Evolutionary conservation across 2,888 invertebrate species (phyloP).

Genomic region (Operophtera brumata): DNA sequence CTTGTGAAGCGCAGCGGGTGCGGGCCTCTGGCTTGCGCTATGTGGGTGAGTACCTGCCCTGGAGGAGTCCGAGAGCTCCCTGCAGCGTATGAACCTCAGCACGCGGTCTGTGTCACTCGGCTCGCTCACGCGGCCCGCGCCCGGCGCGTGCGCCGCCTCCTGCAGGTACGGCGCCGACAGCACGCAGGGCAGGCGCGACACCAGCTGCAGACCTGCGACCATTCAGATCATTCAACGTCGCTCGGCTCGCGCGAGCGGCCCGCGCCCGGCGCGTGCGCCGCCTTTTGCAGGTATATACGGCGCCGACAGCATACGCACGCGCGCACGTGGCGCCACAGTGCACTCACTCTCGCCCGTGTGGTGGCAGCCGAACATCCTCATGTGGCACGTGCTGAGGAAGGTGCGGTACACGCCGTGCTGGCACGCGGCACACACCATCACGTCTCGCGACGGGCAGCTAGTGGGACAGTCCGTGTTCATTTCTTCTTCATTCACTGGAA

Average conservation of each 20-base stretch:
- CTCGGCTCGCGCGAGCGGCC: conserved; percentile 29
- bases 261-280: conserved; percentile 10
- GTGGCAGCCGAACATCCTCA: conserved; percentile 53
- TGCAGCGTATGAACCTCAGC: conserved; percentile 42
- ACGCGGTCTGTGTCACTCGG: conserved; percentile 40
- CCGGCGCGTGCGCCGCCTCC: conserved; percentile 13
- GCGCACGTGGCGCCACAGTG: no score
- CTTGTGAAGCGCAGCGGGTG: no score
- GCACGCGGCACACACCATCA: conserved; percentile 57
- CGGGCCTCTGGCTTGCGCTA: no score
- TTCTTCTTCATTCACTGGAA: conserved; percentile 27
- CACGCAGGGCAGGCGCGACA: conserved; percentile 47
- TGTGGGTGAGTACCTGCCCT: conserved; percentile 14
- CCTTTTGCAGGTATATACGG: conserved; percentile 43
- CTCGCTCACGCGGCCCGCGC: conserved; percentile 29
- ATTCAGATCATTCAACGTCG: no score
- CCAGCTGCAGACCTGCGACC: conserved; percentile 45
- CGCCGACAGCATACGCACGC: conserved; percentile 48
- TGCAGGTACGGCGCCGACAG: conserved; percentile 50
- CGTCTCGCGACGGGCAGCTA: conserved; percentile 41
- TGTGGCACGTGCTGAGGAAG: conserved; percentile 55
- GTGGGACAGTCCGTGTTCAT: conserved; percentile 42
- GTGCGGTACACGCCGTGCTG: conserved; percentile 52
- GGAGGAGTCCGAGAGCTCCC: conserved; percentile 1
- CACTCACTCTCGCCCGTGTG: conserved; percentile 45